Evolutionary conservation across 2,797 vertebrate genomes (phyloP).

Genomic region (Micropoecilia bifurca): DNA sequence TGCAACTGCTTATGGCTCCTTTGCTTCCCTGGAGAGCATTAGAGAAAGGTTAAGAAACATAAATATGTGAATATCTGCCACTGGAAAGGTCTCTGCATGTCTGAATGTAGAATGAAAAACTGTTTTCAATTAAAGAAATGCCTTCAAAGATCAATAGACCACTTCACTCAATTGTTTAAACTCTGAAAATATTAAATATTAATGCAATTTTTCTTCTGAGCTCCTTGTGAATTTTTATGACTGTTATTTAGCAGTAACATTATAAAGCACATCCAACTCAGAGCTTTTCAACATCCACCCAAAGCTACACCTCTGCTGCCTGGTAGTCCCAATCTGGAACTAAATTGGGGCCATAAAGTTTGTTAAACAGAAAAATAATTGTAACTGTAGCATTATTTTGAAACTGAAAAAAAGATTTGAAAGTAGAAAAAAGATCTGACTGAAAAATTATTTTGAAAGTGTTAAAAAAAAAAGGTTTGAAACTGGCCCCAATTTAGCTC

Average conservation of each 20-base stretch:
- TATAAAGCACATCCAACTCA: not conserved
- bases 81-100: not conserved
- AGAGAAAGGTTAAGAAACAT: not conserved
- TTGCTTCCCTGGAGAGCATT: not conserved
- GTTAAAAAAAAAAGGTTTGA: no score
- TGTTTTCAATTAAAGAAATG: not conserved
- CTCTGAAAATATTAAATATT: not conserved
- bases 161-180: not conserved
- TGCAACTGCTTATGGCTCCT: not conserved
- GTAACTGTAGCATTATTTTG: no score
- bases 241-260: not conserved
- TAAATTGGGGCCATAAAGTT: no score
- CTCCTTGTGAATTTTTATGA: not conserved
- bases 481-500: no score
- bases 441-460: no score
- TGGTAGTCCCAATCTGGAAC: not conserved
- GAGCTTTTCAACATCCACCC: not conserved
- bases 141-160: not conserved
- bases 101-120: not conserved
- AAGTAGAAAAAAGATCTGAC: no score
- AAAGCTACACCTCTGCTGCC: not conserved
- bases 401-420: no score
- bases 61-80: not conserved
- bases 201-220: not conserved
- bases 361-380: no score